These are phyloP conservation scores for Cephus pygmeus DNA, from an alignment of 2,888 invertebrate species.

Conservation along the genomic window DNA sequence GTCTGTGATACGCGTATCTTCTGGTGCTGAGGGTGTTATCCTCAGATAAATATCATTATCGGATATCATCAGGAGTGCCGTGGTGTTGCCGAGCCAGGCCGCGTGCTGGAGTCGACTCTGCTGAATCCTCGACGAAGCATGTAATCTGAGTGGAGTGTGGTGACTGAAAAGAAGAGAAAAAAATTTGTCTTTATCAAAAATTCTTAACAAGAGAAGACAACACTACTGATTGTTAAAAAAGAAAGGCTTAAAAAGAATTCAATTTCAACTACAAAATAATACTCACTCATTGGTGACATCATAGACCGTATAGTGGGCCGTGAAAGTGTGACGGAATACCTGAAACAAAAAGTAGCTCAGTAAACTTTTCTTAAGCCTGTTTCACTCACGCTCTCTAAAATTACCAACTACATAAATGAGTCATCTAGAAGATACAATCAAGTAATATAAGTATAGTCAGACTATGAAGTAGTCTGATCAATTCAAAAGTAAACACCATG, in stretches of 20 bases:
- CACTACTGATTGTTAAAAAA: not conserved
- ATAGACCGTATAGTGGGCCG: constrained; percentile 90
- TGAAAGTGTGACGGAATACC: constrained; percentile 88
- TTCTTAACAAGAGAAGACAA: not conserved
- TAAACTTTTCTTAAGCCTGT: not conserved
- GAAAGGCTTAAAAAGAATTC: too few species aligned
- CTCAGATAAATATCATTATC: constrained; percentile 91
- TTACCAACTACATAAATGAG: too few species aligned
- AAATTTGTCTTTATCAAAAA: too few species aligned
- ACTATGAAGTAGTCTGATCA: too few species aligned
- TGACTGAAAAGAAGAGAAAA: constrained; percentile 70
- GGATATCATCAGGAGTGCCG: constrained; percentile 81
- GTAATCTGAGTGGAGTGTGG: constrained; percentile 86
- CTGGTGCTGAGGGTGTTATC: constrained; percentile 75
- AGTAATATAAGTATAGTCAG: too few species aligned
- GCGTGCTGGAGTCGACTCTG: constrained; percentile 85
- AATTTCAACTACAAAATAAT: constrained; percentile 39
- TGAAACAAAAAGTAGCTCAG: constrained; percentile 66
- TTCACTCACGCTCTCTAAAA: too few species aligned
- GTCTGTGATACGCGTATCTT: constrained; percentile 78
- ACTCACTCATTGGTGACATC: constrained; percentile 92
- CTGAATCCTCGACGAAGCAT: constrained; percentile 76
- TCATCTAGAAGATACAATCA: too few species aligned
- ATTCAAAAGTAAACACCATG: too few species aligned
- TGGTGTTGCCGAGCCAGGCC: constrained; percentile 83